phyloP scores from a whole-genome alignment of 2,888 invertebrate species.

The Cylloceria caligata region DNA sequence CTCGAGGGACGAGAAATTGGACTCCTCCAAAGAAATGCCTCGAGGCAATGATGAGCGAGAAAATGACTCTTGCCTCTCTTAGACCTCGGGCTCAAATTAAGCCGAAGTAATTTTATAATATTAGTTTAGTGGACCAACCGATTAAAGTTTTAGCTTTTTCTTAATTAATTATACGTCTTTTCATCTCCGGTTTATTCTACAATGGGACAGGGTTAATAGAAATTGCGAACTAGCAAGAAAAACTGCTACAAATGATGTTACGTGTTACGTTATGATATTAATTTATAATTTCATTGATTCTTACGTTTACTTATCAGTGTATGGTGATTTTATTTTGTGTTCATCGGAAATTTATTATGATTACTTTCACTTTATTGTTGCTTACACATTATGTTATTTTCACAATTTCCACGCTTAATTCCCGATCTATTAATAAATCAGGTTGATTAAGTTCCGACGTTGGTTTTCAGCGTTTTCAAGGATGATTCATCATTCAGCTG shows the following conservation, averaged over 20 bases:
- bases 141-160: conserved; percentile 20
- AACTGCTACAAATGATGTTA: background rate
- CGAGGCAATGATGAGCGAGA: conserved; percentile 34
- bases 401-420: background rate
- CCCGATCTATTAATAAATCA: background rate
- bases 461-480: too few relatives aligned
- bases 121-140: background rate
- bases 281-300: too few relatives aligned
- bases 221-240: background rate
- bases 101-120: conserved; percentile 45
- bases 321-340: too few relatives aligned
- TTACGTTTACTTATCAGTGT: too few relatives aligned
- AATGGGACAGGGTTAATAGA: background rate
- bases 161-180: conserved; percentile 12
- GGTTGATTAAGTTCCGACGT: too few relatives aligned
- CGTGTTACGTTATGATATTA: background rate
- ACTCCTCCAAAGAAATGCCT: conserved; percentile 23
- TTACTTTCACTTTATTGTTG: too few relatives aligned
- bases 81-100: conserved; percentile 34
- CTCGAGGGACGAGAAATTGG: conserved; percentile 50
- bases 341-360: too few relatives aligned
- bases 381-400: background rate
- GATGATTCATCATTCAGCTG: too few relatives aligned
- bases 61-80: conserved; percentile 11
- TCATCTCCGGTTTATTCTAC: conserved; percentile 13